These are phyloP conservation scores for Trachelus tabidus DNA, from an alignment of 2,888 invertebrate species.

Conservation along the genomic window DNA sequence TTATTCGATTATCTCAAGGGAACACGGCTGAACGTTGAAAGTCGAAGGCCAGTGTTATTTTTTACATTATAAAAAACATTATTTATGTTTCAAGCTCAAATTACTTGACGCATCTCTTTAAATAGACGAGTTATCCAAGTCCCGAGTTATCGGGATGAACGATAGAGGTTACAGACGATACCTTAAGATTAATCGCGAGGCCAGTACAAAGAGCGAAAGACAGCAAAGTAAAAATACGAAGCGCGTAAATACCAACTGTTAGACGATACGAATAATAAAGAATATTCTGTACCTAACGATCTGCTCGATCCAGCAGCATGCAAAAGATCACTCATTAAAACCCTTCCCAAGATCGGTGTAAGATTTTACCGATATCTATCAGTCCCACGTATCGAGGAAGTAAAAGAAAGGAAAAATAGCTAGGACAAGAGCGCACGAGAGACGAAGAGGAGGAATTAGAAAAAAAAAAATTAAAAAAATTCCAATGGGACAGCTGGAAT, in stretches of 20 bases:
- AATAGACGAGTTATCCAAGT: background rate
- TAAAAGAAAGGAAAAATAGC: background rate
- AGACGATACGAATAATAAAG: slow-evolving; percentile 34
- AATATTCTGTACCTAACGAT: slow-evolving; percentile 37
- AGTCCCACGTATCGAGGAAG: too few relatives aligned
- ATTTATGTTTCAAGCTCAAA: slow-evolving; percentile 4
- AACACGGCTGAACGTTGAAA: background rate
- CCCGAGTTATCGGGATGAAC: background rate
- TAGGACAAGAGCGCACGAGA: background rate
- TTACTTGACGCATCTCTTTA: background rate
- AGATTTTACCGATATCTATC: background rate
- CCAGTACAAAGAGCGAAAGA: slow-evolving; percentile 1
- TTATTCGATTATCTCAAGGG: background rate
- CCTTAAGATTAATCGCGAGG: slow-evolving; percentile 1
- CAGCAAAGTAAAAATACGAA: background rate
- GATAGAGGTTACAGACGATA: background rate
- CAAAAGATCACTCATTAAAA: background rate
- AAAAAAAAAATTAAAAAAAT: background rate
- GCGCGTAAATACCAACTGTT: slow-evolving; percentile 25
- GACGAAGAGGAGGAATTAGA: background rate
- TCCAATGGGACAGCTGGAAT: background rate
- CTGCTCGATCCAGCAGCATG: slow-evolving; percentile 23
- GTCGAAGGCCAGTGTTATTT: slow-evolving; percentile 6
- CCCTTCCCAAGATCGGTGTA: background rate
- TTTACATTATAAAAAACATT: background rate